A percentile compares a stretch with the other conserved stretches of the same genome.
Conservation (phyloP, 2,888 invertebrate genomes). For the Hylaea fasciaria region DNA sequence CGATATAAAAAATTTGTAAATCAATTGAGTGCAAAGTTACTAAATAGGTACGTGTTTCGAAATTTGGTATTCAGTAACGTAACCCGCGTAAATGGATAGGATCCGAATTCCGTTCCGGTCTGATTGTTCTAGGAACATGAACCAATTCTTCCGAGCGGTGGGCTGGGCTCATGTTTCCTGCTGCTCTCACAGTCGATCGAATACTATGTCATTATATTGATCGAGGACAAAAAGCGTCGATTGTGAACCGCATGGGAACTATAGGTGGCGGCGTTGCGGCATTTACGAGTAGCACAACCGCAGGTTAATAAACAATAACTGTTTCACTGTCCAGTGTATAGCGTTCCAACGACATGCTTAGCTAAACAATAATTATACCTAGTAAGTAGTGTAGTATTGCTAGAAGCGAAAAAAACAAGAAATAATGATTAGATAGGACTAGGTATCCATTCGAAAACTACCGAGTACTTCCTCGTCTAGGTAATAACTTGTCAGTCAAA, state of each 20-base stretch:
- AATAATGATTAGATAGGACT: conserved; percentile 8
- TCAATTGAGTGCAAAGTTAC: conserved; percentile 12
- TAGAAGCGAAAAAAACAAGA: no score
- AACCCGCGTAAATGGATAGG: conserved; percentile 54
- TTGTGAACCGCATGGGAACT: conserved; percentile 71
- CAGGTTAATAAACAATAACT: conserved; percentile 36
- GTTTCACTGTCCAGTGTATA: conserved; percentile 30
- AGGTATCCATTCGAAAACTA: no score
- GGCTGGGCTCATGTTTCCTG: conserved; percentile 88
- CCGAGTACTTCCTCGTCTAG: no score
- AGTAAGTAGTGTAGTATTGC: conserved; percentile 20
- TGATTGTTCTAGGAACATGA: conserved; percentile 87
- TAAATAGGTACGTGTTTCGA: conserved; percentile 33
- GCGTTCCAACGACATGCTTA: background rate
- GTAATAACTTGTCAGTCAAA: no score
- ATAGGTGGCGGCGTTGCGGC: conserved; percentile 48
- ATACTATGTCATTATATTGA: conserved; percentile 75
- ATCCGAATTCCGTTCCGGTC: conserved; percentile 76
- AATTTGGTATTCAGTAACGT: conserved; percentile 34
- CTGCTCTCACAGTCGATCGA: conserved; percentile 84
- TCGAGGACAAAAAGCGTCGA: conserved; percentile 69
- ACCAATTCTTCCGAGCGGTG: conserved; percentile 88
- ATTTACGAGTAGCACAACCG: conserved; percentile 46
- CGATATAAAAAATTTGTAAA: conserved; percentile 3
- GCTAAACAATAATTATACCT: conserved; percentile 29